Conservation (phyloP, 2,113 vertebrate genomes). For the Cyprinus carpio region DNA sequence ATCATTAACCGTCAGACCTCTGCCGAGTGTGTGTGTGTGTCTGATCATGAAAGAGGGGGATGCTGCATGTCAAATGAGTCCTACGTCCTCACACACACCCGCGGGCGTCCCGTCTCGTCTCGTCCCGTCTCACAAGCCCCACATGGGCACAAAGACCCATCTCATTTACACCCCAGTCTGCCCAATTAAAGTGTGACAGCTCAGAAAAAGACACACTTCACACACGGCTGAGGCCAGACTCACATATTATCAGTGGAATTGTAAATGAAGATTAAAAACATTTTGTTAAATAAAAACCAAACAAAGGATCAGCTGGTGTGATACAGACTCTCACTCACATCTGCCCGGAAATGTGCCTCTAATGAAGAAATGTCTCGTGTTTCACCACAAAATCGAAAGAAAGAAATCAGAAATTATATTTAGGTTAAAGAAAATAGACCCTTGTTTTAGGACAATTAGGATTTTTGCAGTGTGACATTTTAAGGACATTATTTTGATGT, state of each 20-base stretch:
- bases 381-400: background rate
- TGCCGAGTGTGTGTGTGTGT: conserved; percentile 28
- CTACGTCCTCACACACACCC: conserved; percentile 60
- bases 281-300: background rate
- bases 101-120: background rate
- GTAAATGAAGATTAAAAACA: conserved; percentile 28
- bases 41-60: conserved; percentile 32
- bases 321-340: background rate
- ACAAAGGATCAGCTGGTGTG: background rate
- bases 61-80: conserved; percentile 57
- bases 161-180: conserved; percentile 1
- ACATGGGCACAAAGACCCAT: conserved; percentile 31
- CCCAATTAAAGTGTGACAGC: conserved; percentile 32
- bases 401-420: background rate
- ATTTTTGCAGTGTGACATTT: background rate
- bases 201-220: conserved; percentile 42
- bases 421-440: background rate
- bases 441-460: background rate
- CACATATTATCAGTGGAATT: conserved; percentile 40
- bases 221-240: conserved; percentile 35
- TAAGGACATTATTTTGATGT: background rate
- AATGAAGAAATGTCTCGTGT: background rate
- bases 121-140: background rate
- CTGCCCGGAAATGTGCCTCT: background rate
- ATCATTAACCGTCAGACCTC: conserved; percentile 62